phyloP scores from a whole-genome alignment of 2,888 invertebrate genomes.

The Rhopalosiphum nymphaeae region DNA sequence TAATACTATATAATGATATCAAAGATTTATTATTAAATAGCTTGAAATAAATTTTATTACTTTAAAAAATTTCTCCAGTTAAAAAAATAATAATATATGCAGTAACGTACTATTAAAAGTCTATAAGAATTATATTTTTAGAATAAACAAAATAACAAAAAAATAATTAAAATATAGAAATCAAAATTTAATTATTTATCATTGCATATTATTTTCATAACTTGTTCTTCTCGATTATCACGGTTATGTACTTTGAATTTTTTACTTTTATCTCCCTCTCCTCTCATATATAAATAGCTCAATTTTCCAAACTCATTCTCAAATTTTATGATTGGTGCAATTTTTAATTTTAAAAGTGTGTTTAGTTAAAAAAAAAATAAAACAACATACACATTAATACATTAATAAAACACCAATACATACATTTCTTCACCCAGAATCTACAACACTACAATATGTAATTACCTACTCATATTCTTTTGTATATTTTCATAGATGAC shows the following conservation, averaged over 20 bases:
- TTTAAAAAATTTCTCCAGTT: not conserved
- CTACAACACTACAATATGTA: not conserved
- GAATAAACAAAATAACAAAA: not conserved
- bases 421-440: not conserved
- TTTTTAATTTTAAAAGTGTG: not conserved
- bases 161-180: not conserved
- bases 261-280: too few relatives aligned
- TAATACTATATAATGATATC: not conserved
- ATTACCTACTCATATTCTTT: not conserved
- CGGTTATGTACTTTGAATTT: too few relatives aligned
- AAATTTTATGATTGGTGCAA: not conserved
- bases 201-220: not conserved
- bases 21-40: not conserved
- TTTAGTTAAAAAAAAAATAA: not conserved
- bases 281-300: not conserved
- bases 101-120: not conserved
- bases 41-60: not conserved
- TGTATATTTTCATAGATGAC: not conserved
- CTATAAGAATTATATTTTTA: not conserved
- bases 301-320: not conserved
- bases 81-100: not conserved
- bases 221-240: too few relatives aligned
- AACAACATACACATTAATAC: not conserved
- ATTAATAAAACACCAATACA: not conserved
- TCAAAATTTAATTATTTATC: not conserved